Conservation (phyloP, 2,113 vertebrate genomes). For the Propithecus coquereli region DNA sequence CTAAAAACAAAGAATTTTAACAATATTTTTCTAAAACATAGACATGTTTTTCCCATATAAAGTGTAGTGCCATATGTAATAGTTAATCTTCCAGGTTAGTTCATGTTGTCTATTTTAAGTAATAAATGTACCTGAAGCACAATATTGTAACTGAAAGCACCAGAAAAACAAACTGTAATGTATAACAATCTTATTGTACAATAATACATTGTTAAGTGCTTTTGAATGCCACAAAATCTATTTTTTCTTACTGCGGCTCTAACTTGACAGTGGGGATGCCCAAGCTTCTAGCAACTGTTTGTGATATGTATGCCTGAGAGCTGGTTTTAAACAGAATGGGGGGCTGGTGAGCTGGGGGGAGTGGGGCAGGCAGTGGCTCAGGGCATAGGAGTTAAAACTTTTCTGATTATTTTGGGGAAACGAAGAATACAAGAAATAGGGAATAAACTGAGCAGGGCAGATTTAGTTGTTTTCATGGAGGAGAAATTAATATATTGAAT, state of each 20-base stretch:
- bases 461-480: background rate
- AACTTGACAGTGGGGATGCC: background rate
- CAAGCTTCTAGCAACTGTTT: background rate
- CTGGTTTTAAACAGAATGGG: background rate
- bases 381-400: background rate
- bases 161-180: background rate
- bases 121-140: background rate
- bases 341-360: background rate
- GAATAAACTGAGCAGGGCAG: background rate
- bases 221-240: background rate
- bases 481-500: background rate
- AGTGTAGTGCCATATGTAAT: background rate
- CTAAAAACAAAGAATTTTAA: background rate
- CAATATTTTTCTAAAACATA: background rate
- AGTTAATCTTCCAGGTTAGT: background rate
- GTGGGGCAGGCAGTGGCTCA: background rate
- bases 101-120: background rate
- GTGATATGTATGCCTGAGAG: background rate
- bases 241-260: background rate
- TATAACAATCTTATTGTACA: background rate
- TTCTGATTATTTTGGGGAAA: background rate
- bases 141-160: background rate
- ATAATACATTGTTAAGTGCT: background rate
- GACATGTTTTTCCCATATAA: background rate
- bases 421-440: background rate